Evolutionary conservation across 2,797 vertebrate genomes (phyloP).

Genomic region (Mormyrops boulengeri): DNA sequence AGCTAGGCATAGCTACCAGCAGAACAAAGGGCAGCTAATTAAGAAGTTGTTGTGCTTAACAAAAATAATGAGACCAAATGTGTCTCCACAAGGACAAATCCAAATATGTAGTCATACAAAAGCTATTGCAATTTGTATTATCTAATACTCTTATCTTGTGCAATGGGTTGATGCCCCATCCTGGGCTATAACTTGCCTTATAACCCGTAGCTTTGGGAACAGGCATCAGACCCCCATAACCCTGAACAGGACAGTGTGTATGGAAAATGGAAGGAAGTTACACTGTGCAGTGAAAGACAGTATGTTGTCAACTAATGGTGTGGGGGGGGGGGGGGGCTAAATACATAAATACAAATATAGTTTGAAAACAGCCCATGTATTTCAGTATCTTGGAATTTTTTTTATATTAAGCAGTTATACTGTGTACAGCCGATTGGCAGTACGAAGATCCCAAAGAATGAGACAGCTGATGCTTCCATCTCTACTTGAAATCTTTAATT

Average conservation of each 20-base stretch:
- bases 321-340: background rate
- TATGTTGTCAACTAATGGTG: background rate
- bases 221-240: background rate
- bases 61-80: background rate
- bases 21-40: background rate
- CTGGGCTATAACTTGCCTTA: background rate
- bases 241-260: background rate
- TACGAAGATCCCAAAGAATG: background rate
- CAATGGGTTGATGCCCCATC: background rate
- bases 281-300: background rate
- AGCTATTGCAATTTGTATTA: background rate
- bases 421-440: background rate
- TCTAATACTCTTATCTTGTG: background rate
- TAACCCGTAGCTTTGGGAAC: background rate
- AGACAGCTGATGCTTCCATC: background rate
- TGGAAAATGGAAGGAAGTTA: background rate
- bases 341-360: background rate
- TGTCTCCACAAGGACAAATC: background rate
- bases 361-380: background rate
- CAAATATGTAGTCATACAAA: background rate
- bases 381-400: background rate
- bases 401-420: background rate
- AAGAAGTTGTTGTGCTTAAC: background rate
- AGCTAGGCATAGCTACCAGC: background rate
- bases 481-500: background rate